Base-by-base conservation (phyloP, 2,113 vertebrate species). In the Turnix velox region DNA sequence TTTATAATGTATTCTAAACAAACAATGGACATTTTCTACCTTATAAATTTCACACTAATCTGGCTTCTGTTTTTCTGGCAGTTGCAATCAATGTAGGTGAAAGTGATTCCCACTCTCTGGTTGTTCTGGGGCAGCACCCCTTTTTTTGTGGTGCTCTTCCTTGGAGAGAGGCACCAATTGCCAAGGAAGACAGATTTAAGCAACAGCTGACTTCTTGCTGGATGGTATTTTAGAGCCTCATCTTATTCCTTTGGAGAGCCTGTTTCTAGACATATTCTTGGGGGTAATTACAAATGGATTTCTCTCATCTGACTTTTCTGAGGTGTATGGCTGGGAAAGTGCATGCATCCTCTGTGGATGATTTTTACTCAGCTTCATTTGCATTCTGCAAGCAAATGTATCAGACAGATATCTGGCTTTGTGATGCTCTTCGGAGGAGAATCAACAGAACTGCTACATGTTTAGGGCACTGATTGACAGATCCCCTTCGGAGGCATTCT, bases 1-100 rank as follows among this genome's bases (percentile, higher is more conserved):
- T 93, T 93, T 39, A 59, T 69, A 92, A 90, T 66, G 10, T 30
- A 80, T 81, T 93, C 68, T 51, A 65, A 82, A 82, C 16, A 94
- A 78, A 65, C 52, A 94, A 30, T 51, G 42, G 77, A 67, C 63
- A 37, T 45, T 55, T 87, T 92, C 33, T 91, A 37, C 18, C 71
- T 92, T 87, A 65, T 72, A 72, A 84, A 79, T 25, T 12, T 89
- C 55, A 45, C 0, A 1, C 20, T 90, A 69, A 83, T 73, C 49
- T 65, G 37, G 5, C 18, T 94, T n/a, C 61, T 89, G 33, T 43
- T 87, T 87, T 92, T 66, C 66, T 52, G 52, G 35, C 31, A 68
- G 6, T 37, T 92, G 24, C 17, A 33, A 25, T 72, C 31, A 72
- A 5, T 0, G 2, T 45, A 24, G 55, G 30, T 6, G 74, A 30